These are phyloP conservation scores for Charaxes varanes DNA, from an alignment of 1,140 invertebrate species.

Conservation along the genomic window DNA sequence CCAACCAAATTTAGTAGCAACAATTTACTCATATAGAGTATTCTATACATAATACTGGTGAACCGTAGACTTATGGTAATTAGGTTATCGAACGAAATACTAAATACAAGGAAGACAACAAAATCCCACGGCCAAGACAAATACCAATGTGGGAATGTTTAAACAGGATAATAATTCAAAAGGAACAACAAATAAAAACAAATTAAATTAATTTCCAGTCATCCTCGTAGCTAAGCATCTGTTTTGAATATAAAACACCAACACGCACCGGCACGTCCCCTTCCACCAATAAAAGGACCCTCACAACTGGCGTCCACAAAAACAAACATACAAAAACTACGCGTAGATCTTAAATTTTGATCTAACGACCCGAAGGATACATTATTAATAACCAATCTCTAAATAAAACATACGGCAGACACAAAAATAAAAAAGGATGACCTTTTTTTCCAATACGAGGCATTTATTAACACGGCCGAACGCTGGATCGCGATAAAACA, in stretches of 20 bases:
- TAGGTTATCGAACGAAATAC: no score
- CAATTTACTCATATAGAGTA: no score
- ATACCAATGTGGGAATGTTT: constrained; percentile 52
- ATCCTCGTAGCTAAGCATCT: constrained; percentile 56
- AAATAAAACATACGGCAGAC: constrained; percentile 64
- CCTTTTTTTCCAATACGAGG: constrained; percentile 59
- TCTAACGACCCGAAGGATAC: constrained; percentile 63
- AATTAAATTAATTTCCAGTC: constrained; percentile 62
- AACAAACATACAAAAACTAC: constrained; percentile 40
- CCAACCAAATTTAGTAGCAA: no score
- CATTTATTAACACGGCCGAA: constrained; percentile 66
- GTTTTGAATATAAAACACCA: constrained; percentile 66
- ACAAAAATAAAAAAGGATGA: constrained; percentile 53
- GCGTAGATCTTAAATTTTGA: constrained; percentile 67
- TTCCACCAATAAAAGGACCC: constrained; percentile 57
- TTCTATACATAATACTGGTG: no score
- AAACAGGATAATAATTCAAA: constrained; percentile 54
- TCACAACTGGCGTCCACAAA: constrained; percentile 53
- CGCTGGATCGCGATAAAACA: constrained; percentile 68
- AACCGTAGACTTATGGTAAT: no score
- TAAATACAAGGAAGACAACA: no score
- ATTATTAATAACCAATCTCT: constrained; percentile 72
- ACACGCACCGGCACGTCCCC: constrained; percentile 39
- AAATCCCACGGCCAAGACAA: constrained; percentile 13
- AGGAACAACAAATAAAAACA: constrained; percentile 56